Evolutionary conservation across 2,797 vertebrate species (phyloP).

Genomic region (Cebuella pygmaea): DNA sequence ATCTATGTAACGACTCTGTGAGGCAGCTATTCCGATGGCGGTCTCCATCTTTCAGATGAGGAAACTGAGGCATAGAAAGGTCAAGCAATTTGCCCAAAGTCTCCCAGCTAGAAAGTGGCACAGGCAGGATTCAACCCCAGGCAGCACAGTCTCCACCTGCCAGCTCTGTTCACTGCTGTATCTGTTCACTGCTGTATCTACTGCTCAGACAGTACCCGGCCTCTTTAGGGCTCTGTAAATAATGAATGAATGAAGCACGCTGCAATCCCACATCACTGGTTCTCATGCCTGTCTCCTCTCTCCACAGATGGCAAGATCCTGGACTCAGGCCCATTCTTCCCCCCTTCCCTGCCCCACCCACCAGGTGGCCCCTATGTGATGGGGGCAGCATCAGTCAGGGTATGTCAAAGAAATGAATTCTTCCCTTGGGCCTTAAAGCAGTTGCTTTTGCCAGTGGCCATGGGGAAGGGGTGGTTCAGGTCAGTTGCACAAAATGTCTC

Average conservation of each 20-base stretch:
- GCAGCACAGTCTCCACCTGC: neutral
- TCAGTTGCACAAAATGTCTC: neutral
- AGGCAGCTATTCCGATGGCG: neutral
- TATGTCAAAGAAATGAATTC: neutral
- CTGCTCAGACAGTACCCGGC: neutral
- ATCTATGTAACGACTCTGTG: neutral
- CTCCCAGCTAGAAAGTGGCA: neutral
- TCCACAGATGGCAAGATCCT: neutral
- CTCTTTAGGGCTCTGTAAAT: neutral
- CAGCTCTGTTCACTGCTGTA: neutral
- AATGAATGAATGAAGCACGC: neutral
- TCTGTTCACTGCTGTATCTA: neutral
- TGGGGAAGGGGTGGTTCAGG: neutral
- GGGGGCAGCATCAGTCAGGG: neutral
- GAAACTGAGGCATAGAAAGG: neutral
- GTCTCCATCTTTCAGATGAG: neutral
- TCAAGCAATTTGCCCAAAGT: neutral
- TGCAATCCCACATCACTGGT: fast-evolving
- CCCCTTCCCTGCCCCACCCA: neutral
- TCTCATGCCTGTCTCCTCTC: neutral
- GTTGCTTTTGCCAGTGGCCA: neutral
- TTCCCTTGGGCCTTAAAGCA: neutral
- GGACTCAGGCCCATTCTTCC: no score
- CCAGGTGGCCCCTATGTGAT: neutral
- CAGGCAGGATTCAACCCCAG: neutral